Evolutionary conservation across 2,113 vertebrate genomes (phyloP).

Genomic region (Sphyrna mokarran): DNA sequence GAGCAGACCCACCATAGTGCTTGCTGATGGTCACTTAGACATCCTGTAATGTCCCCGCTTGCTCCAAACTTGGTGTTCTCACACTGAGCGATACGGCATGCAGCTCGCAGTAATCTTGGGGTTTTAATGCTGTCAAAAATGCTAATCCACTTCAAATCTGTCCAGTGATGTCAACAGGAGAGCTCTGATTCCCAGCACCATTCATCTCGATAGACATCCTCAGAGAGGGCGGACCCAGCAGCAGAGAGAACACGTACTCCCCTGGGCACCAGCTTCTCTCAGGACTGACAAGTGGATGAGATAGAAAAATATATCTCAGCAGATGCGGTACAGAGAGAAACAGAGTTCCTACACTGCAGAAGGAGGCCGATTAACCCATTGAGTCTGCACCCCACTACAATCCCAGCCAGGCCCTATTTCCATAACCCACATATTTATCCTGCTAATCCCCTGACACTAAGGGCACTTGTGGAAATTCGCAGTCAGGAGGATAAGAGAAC

Average conservation of each 20-base stretch:
- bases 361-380: no score
- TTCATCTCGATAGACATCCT: background rate
- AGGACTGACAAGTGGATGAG: background rate
- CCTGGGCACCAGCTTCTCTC: background rate
- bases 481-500: no score
- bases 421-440: no score
- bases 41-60: background rate
- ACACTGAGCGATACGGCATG: background rate
- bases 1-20: background rate
- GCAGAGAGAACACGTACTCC: background rate
- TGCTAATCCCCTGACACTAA: no score
- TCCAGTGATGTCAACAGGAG: background rate
- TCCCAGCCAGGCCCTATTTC: no score
- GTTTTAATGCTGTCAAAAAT: background rate
- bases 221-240: no score
- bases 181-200: no score
- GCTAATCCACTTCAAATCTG: background rate
- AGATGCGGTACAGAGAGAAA: no score
- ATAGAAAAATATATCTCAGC: no score
- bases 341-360: no score
- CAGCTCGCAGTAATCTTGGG: background rate
- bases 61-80: background rate
- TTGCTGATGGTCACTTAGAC: background rate
- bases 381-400: background rate
- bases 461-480: no score